Base-by-base conservation (phyloP, 2,797 vertebrate genomes). In the Furcifer pardalis region DNA sequence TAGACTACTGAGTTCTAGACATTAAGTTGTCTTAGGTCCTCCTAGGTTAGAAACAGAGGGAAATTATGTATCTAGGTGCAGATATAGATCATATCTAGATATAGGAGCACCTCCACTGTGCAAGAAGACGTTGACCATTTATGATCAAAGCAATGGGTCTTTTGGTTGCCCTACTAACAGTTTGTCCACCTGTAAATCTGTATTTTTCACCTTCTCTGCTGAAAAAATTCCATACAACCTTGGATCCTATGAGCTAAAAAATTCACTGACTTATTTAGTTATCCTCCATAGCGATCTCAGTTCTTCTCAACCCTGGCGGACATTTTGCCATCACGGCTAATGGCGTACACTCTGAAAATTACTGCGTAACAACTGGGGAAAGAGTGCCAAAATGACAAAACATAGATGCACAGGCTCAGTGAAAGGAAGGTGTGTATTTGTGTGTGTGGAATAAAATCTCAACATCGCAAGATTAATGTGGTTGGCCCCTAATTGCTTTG, bases 81-180 rank as follows among this genome's bases (percentile, higher is more conserved):
- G 6, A 19, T 3, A 69, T 19, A 69, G 66, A 37, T 23, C 35
- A 9, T 37, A 37, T 68, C 15, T 21, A 37, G 72, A 13, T 23
- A 2, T 60, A n/a, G 25, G 52, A 69, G 4, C 17, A 52, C 1
- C 0, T 25, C 27, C 52, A 6, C 1, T 2, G 23, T 30, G 27
- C 15, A 69, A 74, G 7, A 0, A 46, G 15, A 15, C 23, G 2
- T 73, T 7, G 1, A 1, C 21, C 35, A 65, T 46, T 21, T 19
- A 30, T 1, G 0, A 21, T 65, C 46, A 17, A 49, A 23, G 0
- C 23, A 65, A 46, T 4, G 15, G 17, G 6, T 37, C 30, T 52
- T 74, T 35, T n/a, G 23, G 4, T 25, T 6, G 27, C 60, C 40
- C 35, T 27, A n/a, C 35, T 27, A n/a, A 71, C 23, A 4, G 23